Conservation (phyloP, 2,797 vertebrate species). For the Sebastes minor region DNA sequence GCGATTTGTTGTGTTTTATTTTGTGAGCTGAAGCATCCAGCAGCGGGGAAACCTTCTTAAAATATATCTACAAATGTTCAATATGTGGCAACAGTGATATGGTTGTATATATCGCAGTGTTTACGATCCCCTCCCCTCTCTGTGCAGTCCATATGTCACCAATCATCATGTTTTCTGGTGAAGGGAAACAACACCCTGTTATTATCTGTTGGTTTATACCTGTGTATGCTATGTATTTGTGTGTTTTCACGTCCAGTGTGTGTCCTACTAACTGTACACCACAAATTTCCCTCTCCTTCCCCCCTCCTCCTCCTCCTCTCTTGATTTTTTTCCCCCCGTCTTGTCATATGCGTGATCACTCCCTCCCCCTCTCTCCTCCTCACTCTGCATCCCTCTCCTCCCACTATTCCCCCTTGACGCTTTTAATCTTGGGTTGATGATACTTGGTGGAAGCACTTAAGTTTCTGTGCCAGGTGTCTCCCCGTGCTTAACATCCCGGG, state of each 20-base stretch:
- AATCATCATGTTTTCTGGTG: slow-evolving; percentile 28
- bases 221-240: background rate
- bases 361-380: slow-evolving; percentile 50
- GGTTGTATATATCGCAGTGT: background rate
- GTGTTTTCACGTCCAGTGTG: background rate
- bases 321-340: slow-evolving; percentile 19
- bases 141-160: slow-evolving; percentile 45
- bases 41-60: background rate
- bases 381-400: slow-evolving; percentile 51
- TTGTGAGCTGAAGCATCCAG: background rate
- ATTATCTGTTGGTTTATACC: slow-evolving; percentile 46
- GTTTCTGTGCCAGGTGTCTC: slow-evolving; percentile 74
- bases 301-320: slow-evolving; percentile 7
- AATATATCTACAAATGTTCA: background rate
- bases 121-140: background rate
- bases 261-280: background rate
- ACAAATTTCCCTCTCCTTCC: slow-evolving; percentile 12
- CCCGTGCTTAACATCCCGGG: slow-evolving; percentile 63
- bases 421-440: slow-evolving; percentile 78
- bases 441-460: slow-evolving; percentile 76
- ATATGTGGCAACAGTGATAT: background rate
- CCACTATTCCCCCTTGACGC: slow-evolving; percentile 58
- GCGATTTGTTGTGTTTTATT: slow-evolving; percentile 5
- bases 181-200: slow-evolving; percentile 47
- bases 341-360: slow-evolving; percentile 64